phyloP scores from a whole-genome alignment of 1,140 invertebrate genomes.

The Laupala kohalensis region DNA sequence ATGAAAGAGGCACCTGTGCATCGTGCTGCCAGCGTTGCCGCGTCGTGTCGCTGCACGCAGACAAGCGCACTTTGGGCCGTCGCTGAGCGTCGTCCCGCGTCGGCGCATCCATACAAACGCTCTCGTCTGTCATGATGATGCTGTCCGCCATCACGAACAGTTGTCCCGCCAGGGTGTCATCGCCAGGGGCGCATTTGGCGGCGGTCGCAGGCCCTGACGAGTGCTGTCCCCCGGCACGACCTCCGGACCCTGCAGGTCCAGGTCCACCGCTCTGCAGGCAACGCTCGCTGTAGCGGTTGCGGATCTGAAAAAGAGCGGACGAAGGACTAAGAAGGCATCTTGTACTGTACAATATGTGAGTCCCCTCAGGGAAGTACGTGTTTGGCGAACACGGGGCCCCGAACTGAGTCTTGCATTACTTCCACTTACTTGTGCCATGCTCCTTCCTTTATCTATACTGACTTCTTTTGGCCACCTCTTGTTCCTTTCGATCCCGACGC shows the following conservation, averaged over 20 bases:
- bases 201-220: conserved; percentile 32
- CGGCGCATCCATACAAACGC: conserved; percentile 53
- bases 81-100: conserved; percentile 30
- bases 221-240: conserved; percentile 40
- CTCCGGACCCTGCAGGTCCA: conserved; percentile 48
- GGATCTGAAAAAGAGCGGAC: no score
- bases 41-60: conserved; percentile 44
- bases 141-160: conserved; percentile 58
- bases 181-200: conserved; percentile 62
- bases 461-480: no score
- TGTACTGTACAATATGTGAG: no score
- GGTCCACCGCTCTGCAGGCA: conserved; percentile 36
- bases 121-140: conserved; percentile 56
- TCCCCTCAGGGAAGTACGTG: no score
- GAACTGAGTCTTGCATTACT: no score
- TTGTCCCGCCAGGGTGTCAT: conserved; percentile 45
- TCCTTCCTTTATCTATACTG: no score
- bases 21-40: conserved; percentile 50
- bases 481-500: no score
- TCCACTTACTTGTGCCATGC: no score
- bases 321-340: no score
- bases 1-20: background rate
- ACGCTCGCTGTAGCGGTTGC: background rate
- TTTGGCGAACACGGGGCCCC: no score
- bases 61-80: conserved; percentile 43